Conservation (phyloP, 2,797 vertebrate genomes). For the Lacerta agilis region DNA sequence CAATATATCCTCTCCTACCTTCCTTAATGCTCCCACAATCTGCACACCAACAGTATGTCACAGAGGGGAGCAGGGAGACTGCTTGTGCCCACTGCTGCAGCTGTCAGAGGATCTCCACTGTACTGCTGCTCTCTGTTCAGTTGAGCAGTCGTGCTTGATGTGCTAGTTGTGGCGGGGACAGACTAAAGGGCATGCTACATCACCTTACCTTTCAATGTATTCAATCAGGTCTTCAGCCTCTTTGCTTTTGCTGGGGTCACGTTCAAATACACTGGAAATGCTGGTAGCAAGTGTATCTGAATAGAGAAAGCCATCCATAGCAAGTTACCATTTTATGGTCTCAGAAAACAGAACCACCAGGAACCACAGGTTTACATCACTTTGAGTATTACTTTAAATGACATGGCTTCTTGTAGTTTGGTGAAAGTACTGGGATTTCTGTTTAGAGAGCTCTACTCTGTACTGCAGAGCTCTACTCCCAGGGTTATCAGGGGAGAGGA, state of each 20-base stretch:
- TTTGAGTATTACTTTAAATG: background rate
- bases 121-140: background rate
- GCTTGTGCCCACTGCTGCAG: background rate
- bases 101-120: background rate
- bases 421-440: background rate
- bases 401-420: background rate
- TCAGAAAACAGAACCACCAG: background rate
- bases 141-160: too few species aligned
- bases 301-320: background rate
- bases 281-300: background rate
- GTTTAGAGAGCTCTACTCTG: background rate
- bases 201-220: constrained; percentile 78
- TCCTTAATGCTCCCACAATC: too few species aligned
- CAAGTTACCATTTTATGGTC: background rate
- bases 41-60: background rate
- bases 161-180: too few species aligned
- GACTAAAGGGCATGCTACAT: background rate
- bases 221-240: constrained; percentile 70
- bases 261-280: constrained; percentile 65
- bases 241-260: constrained; percentile 70
- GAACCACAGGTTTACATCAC: too few species aligned
- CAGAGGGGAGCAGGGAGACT: background rate
- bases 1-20: too few species aligned
- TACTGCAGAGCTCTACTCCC: background rate
- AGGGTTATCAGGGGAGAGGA: background rate